Percentiles rank a stretch among this genome's conserved stretches.
phyloP scores from a whole-genome alignment of 1,140 invertebrate genomes.

The Heliconius eleuchia region DNA sequence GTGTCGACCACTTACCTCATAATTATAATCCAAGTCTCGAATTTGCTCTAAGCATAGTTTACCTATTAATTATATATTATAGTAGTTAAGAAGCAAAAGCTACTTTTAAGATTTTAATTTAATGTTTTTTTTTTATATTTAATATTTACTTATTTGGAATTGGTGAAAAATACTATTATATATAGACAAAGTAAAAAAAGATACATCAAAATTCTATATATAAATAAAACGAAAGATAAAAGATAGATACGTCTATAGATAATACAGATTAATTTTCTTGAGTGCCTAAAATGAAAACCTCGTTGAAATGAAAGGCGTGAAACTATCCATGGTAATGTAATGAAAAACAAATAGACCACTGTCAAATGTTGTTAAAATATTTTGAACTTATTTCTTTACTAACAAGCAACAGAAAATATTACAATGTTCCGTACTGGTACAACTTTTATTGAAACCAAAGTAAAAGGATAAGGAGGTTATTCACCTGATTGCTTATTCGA shows the following conservation, averaged over 20 bases:
- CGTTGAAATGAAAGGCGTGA: not conserved
- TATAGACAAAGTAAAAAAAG: too few species aligned
- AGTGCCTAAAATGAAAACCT: not conserved
- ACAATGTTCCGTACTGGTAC: not conserved
- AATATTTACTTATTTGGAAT: too few species aligned
- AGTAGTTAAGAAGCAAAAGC: too few species aligned
- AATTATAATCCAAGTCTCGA: constrained; percentile 59
- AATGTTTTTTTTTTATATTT: too few species aligned
- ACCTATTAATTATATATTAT: too few species aligned
- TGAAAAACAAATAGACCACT: not conserved
- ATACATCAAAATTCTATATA: not conserved
- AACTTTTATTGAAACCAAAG: not conserved
- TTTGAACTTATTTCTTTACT: not conserved
- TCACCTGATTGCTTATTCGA: not conserved
- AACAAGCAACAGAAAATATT: not conserved
- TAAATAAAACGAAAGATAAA: not conserved
- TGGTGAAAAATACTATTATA: too few species aligned
- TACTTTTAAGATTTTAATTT: too few species aligned
- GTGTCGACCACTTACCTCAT: constrained; percentile 62
- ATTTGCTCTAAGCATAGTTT: constrained; percentile 38
- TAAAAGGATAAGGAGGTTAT: not conserved
- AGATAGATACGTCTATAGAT: not conserved
- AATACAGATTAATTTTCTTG: not conserved
- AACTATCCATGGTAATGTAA: not conserved
- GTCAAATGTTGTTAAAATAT: not conserved